These are phyloP conservation scores for Thymallus thymallus DNA, from an alignment of 2,113 vertebrate genomes.

Conservation along the genomic window DNA sequence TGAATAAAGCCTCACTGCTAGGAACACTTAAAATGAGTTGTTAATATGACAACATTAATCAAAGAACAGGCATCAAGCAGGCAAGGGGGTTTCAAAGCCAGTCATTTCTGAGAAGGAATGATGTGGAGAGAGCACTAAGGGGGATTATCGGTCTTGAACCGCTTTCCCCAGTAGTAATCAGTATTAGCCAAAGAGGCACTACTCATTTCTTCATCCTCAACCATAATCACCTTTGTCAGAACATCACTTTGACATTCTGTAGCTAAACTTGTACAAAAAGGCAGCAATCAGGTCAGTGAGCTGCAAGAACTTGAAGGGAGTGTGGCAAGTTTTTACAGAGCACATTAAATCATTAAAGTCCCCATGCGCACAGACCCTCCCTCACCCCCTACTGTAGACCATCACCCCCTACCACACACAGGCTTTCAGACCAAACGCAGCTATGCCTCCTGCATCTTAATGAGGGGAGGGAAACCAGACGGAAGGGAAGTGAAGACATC, in stretches of 20 bases:
- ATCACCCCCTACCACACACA: constrained; percentile 29
- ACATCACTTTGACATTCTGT: constrained; percentile 25
- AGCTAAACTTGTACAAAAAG: constrained; percentile 6
- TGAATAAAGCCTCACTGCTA: background rate
- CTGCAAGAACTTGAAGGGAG: constrained; percentile 23
- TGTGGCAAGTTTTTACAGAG: constrained; percentile 34
- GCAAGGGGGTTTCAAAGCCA: constrained; percentile 42
- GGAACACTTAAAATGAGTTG: background rate
- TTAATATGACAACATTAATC: constrained; percentile 37
- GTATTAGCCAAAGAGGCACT: constrained; percentile 55
- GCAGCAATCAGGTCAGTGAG: constrained; percentile 3
- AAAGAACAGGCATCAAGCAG: constrained; percentile 32
- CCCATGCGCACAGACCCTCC: constrained; percentile 36
- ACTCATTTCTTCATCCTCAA: constrained; percentile 53
- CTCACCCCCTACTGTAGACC: background rate
- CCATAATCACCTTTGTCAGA: constrained; percentile 44
- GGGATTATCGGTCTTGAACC: constrained; percentile 57
- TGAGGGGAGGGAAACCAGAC: constrained; percentile 63
- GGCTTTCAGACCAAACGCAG: constrained; percentile 53
- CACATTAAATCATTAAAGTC: constrained; percentile 62
- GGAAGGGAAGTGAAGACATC: constrained; percentile 66
- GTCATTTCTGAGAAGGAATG: constrained; percentile 39
- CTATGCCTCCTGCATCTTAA: constrained; percentile 66
- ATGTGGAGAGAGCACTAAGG: constrained; percentile 26
- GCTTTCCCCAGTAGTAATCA: constrained; percentile 44